Base-by-base conservation (phyloP, 2,113 vertebrate genomes). In the Platysteira castanea region DNA sequence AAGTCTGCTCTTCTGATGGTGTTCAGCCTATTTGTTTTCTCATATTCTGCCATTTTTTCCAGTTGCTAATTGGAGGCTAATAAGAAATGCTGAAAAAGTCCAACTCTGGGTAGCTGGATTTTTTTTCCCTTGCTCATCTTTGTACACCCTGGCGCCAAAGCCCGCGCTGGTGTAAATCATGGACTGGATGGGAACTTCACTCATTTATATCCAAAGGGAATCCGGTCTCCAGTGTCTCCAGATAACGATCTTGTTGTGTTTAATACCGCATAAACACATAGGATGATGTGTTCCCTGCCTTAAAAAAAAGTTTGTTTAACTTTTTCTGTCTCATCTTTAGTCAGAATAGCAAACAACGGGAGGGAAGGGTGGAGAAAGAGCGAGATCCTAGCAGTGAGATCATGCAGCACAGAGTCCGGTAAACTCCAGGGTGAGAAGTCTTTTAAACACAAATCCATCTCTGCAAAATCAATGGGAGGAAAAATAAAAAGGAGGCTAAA, bases 241-340 rank as follows among this genome's bases (percentile, higher is more conserved):
- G 95, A 96, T 95, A 94, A 96, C 17, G 47, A 96, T 94, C 95
- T 94, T 95, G 93, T 96, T 96, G 93, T 94, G 92, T 77, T 97
- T 94, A 94, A 83, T 84, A 27, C 64, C 71, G 80, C 83, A 93
- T 96, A 96, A 97, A 96, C 96, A 95, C 91, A 92, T 59, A 42
- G 75, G 84, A 96, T 87, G 92, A 96, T 95, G 92, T 60, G n/a
- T 93, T 76, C 92, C 69, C 76, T 50, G 76, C 33, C 86, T 94
- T 75, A 13, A 81, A 95, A 80, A 80, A 80, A 94, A 88, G 92
- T 88, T 94, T 96, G 88, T 96, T 95, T 97, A 95, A 92, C 76
- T 95, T 95, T 26, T 89, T 83, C 27, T 85, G 90, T 95, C 90
- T 92, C 88, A 88, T 96, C 92, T 92, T 93, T 41, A 88, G 90